Base-by-base conservation (phyloP, 2,888 invertebrate genomes). In the Theretra japonica region DNA sequence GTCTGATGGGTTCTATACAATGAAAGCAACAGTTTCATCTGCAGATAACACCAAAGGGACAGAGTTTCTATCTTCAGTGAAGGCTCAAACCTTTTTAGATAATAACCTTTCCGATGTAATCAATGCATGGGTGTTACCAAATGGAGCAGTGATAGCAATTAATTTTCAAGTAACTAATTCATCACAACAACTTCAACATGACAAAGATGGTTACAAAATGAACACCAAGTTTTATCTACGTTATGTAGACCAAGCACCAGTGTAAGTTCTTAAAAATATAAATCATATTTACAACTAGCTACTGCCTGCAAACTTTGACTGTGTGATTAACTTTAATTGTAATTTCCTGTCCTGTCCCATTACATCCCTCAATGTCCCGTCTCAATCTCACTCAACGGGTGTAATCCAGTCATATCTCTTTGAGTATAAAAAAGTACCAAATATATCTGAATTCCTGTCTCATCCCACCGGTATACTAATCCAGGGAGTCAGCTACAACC, bases 231-330 rank as follows among this genome's bases (percentile, higher is more conserved):
- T 98, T 48, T 96, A 96, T 80, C 95, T 98, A 0, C 96, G 96
- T 77, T 96, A 97, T 83, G 96, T 97, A 65, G 97, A 98, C 83
- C 95, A 96, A 78, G 98, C 98, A 11, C 98, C 98, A 70, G 95
- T 96, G 96, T 93, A 90, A 83, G 92, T 89, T 79, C 5, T n/a
- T 30, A 28, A 50, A 4, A 59, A 15, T 30, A 4, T 23, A 58
- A 58, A 28, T 28, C 8, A 33, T 33, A 7, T 33, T 33, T 6
- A 33, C 33, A 33, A 28, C 4, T 28, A 3, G 2, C 2, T 28
- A 28, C 28, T n/a, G n/a, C n/a, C n/a, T n/a, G n/a, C n/a, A n/a
- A n/a, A n/a, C n/a, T n/a, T n/a, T n/a, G n/a, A n/a, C n/a, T n/a
- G n/a, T n/a, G n/a, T n/a, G n/a, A n/a, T n/a, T n/a, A n/a, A n/a